A percentile compares a stretch with the other conserved stretches of the same genome.
Conservation (phyloP, 2,888 invertebrate species). For the Desoria tigrina region DNA sequence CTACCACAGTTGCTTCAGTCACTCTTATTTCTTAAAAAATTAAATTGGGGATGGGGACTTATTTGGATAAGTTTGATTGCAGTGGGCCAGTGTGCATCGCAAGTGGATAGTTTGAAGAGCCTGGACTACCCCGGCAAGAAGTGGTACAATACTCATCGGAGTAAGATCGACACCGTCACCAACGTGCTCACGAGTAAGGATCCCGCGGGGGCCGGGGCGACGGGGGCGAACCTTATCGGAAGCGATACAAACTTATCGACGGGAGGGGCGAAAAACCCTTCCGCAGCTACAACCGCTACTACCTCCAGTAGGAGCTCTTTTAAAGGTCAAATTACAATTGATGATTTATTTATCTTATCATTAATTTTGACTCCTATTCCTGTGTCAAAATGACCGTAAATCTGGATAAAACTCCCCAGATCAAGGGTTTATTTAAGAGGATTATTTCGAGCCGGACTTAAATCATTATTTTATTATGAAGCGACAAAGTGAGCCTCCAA, state of each 20-base stretch:
- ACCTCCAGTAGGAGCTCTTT: not conserved
- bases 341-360: too few relatives aligned
- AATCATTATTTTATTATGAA: too few relatives aligned
- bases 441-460: too few relatives aligned
- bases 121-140: slow-evolving; percentile 40
- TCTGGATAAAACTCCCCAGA: not conserved
- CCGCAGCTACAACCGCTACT: slow-evolving; percentile 34
- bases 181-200: slow-evolving; percentile 19
- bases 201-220: not conserved
- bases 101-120: slow-evolving; percentile 36
- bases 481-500: too few relatives aligned
- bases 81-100: slow-evolving; percentile 50
- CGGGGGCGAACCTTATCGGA: not conserved
- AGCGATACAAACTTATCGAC: slow-evolving; percentile 21
- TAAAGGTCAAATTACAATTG: not conserved
- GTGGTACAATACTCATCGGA: slow-evolving; percentile 38
- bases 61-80: slow-evolving; percentile 4
- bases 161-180: slow-evolving; percentile 43
- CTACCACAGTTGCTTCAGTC: too few relatives aligned
- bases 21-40: too few relatives aligned
- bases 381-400: not conserved
- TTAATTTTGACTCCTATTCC: not conserved
- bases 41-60: too few relatives aligned
- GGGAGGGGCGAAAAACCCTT: slow-evolving; percentile 31
- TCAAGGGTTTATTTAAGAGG: too few relatives aligned